Conservation (phyloP, 2,797 vertebrate species). For the Microchirus variegatus region DNA sequence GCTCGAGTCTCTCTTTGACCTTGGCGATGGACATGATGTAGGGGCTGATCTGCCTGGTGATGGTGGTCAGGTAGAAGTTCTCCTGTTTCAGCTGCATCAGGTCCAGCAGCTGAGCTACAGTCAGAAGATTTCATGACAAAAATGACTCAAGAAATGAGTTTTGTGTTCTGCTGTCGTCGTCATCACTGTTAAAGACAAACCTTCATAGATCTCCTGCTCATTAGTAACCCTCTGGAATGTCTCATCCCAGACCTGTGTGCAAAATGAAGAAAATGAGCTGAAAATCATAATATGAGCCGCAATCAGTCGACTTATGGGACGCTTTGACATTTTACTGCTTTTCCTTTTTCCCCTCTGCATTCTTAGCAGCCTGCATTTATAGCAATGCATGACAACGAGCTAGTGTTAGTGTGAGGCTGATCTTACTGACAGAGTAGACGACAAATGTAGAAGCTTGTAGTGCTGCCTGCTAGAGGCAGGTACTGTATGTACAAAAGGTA, state of each 20-base stretch:
- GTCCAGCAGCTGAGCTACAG: slow-evolving; percentile 90
- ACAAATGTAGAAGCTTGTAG: slow-evolving; percentile 2
- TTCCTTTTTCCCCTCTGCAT: background rate
- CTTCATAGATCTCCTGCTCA: slow-evolving; percentile 96
- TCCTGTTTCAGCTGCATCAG: slow-evolving; percentile 92
- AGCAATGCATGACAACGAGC: background rate
- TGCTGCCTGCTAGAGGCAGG: background rate
- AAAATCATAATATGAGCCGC: background rate
- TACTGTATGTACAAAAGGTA: slow-evolving; percentile 23
- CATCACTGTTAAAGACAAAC: slow-evolving; percentile 64
- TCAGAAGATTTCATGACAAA: background rate
- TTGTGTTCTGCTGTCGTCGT: background rate
- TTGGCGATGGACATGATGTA: slow-evolving; percentile 93
- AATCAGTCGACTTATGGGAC: background rate
- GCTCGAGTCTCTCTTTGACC: slow-evolving; percentile 93
- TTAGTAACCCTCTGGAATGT: slow-evolving; percentile 91
- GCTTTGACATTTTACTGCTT: slow-evolving; percentile 13
- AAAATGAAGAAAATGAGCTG: background rate
- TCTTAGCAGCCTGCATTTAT: background rate
- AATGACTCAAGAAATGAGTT: too few species aligned
- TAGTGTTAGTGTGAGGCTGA: slow-evolving; percentile 21
- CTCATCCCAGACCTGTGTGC: slow-evolving; percentile 90
- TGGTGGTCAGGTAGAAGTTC: slow-evolving; percentile 89
- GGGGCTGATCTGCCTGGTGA: slow-evolving; percentile 91
- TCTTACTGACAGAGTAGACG: background rate